A percentile compares a stretch with the other conserved stretches of the same genome.
These are phyloP conservation scores for Listronotus oregonensis DNA, from an alignment of 1,140 invertebrate genomes.

Conservation along the genomic window DNA sequence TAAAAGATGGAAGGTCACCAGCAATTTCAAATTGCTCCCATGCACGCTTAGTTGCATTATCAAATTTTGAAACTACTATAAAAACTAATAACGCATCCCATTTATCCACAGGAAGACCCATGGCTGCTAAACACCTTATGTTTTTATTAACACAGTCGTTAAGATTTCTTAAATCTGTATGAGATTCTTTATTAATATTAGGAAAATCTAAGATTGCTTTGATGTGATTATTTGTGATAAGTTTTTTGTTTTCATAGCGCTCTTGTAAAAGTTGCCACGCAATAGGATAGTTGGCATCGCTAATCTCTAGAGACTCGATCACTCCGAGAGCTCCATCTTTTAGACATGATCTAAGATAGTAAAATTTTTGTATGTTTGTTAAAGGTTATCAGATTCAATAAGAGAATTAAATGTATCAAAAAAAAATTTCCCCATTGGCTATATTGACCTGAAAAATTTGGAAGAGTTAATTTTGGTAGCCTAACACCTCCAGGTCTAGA, in stretches of 20 bases:
- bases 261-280: slow-evolving; percentile 5
- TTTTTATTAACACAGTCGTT: too few relatives aligned
- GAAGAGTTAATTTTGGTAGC: slow-evolving; percentile 19
- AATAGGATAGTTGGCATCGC: background rate
- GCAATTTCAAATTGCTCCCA: too few relatives aligned
- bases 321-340: slow-evolving; percentile 2
- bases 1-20: too few relatives aligned
- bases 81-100: too few relatives aligned
- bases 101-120: too few relatives aligned
- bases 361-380: slow-evolving; percentile 20
- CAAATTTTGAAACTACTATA: too few relatives aligned
- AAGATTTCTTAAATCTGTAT: slow-evolving; percentile 4
- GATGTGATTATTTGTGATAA: background rate
- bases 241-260: slow-evolving; percentile 3
- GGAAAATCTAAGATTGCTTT: slow-evolving; percentile 4
- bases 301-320: slow-evolving; percentile 6
- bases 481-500: background rate
- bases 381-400: slow-evolving; percentile 10
- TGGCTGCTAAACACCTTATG: too few relatives aligned
- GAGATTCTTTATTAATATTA: background rate
- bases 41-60: too few relatives aligned
- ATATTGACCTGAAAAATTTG: slow-evolving; percentile 15
- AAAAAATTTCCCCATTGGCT: slow-evolving; percentile 17
- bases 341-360: slow-evolving; percentile 21
- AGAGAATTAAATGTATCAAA: slow-evolving; percentile 18